Evolutionary conservation across 2,888 invertebrate genomes (phyloP).

Genomic region (Steinernema carpocapsae): DNA sequence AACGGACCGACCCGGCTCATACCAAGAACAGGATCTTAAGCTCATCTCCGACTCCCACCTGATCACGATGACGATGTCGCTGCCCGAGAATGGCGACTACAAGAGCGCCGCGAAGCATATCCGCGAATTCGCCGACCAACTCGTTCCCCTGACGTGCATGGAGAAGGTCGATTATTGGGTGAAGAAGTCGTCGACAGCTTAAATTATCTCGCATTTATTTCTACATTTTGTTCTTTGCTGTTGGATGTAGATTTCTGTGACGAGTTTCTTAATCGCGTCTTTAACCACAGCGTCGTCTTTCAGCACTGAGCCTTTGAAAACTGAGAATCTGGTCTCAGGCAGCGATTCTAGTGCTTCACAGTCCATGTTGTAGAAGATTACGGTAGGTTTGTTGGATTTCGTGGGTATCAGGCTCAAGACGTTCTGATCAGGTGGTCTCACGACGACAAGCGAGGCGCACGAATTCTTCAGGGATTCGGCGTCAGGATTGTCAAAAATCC

Average conservation of each 20-base stretch:
- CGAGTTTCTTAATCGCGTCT: constrained; percentile 4
- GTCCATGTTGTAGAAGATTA: neutral
- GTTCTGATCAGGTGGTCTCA: neutral
- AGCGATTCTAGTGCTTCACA: neutral
- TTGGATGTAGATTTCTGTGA: constrained; percentile 1
- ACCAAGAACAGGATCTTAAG: constrained; percentile 39
- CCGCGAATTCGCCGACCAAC: constrained; percentile 48
- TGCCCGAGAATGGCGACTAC: constrained; percentile 49
- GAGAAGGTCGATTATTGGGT: constrained; percentile 44
- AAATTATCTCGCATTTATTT: neutral
- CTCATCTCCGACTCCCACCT: constrained; percentile 44
- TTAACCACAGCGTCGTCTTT: neutral
- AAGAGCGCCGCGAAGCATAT: constrained; percentile 46
- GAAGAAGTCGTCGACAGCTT: neutral
- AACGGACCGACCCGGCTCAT: constrained; percentile 46
- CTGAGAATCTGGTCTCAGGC: neutral
- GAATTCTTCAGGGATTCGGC: neutral
- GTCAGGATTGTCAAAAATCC: neutral
- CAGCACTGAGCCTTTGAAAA: neutral
- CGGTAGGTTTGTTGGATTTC: neutral
- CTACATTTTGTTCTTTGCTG: neutral
- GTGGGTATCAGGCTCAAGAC: neutral
- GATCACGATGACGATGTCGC: constrained; percentile 44
- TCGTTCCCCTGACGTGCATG: constrained; percentile 45
- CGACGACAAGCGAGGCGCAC: neutral